Percentiles rank a stretch among this genome's conserved stretches.
Conservation (phyloP, 2,888 invertebrate species). For the Malacosoma neustria region DNA sequence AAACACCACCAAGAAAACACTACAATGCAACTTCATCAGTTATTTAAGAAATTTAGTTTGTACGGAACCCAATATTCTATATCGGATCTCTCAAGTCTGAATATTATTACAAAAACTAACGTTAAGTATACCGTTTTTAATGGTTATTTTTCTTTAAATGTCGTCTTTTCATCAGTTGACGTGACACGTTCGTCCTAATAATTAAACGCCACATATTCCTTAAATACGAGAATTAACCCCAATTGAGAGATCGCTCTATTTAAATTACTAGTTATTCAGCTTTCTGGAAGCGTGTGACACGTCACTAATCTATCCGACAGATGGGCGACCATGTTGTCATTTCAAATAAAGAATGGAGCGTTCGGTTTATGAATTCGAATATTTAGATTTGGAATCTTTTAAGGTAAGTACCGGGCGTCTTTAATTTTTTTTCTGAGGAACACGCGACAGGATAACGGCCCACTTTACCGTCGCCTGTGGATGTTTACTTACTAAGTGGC, state of each 20-base stretch:
- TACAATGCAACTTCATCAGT: no score
- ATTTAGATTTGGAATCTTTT: neutral
- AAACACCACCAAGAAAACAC: no score
- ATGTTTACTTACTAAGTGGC: no score
- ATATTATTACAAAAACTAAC: no score
- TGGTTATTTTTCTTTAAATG: neutral
- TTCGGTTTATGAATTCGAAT: slow-evolving; percentile 13
- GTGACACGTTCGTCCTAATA: slow-evolving; percentile 29
- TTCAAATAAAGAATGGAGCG: slow-evolving; percentile 5
- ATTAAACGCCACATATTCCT: slow-evolving; percentile 70
- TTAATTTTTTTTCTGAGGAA: no score
- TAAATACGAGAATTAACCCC: slow-evolving; percentile 73
- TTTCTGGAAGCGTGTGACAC: slow-evolving; percentile 70
- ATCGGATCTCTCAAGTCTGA: no score
- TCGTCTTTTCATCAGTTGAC: neutral
- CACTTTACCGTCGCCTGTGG: no score
- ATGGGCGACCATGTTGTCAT: slow-evolving; percentile 13
- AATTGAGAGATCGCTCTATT: slow-evolving; percentile 73
- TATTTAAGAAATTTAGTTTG: no score
- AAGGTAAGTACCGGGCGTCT: no score
- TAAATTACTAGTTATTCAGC: slow-evolving; percentile 70
- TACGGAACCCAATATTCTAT: no score
- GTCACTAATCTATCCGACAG: slow-evolving; percentile 57
- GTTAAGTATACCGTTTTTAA: neutral
- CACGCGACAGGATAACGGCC: no score